Conservation (phyloP, 2,113 vertebrate species). For the Hyaena hyaena region DNA sequence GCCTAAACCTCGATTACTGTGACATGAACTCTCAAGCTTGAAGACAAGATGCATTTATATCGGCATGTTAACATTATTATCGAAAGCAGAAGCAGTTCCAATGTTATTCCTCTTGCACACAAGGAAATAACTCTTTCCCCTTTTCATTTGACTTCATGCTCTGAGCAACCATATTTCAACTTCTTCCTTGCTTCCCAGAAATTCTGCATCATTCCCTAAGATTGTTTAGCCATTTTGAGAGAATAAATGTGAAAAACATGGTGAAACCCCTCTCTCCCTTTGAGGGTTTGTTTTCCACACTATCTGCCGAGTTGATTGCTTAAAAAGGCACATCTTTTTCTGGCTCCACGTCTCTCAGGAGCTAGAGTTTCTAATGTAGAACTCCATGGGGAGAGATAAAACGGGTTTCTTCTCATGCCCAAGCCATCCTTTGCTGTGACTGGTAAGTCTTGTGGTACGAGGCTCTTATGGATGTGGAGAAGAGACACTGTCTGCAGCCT, state of each 20-base stretch:
- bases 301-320: neutral
- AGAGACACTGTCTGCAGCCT: neutral
- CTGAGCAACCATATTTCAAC: neutral
- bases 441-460: accelerated
- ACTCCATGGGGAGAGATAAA: neutral
- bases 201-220: neutral
- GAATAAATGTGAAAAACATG: slow-evolving; percentile 3
- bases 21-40: slow-evolving; percentile 47
- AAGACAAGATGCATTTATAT: slow-evolving; percentile 64
- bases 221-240: slow-evolving; percentile 39
- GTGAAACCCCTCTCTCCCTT: neutral
- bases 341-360: neutral
- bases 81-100: slow-evolving; percentile 49
- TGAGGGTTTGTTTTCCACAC: neutral
- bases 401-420: neutral
- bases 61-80: slow-evolving; percentile 44
- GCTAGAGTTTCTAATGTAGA: neutral
- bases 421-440: neutral
- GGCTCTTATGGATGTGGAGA: accelerated
- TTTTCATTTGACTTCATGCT: neutral
- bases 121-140: slow-evolving; percentile 51
- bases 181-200: neutral
- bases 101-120: slow-evolving; percentile 33
- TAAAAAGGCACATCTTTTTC: neutral
- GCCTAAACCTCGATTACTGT: slow-evolving; percentile 51